These are phyloP conservation scores for Mastomys coucha DNA, from an alignment of 2,113 vertebrate species.

Conservation along the genomic window DNA sequence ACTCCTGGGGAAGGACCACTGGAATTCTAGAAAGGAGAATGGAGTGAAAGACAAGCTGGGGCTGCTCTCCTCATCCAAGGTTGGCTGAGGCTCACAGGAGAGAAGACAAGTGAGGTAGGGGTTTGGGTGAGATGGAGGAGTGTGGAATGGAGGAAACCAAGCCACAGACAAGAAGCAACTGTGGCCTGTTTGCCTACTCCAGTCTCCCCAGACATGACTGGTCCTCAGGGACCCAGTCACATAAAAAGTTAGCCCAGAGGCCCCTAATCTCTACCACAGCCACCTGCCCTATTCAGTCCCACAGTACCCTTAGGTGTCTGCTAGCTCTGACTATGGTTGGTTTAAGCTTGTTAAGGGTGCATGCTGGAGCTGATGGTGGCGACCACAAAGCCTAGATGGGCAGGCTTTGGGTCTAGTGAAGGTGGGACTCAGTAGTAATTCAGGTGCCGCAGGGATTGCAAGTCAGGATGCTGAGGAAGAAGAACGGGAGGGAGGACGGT, in stretches of 20 bases:
- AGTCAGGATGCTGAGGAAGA: not conserved
- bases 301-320: not conserved
- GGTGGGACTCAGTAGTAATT: not conserved
- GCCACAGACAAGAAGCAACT: not conserved
- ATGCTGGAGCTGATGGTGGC: not conserved
- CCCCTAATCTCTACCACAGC: not conserved
- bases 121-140: not conserved
- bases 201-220: not conserved
- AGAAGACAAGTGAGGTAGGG: not conserved
- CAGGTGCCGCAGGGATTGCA: not conserved
- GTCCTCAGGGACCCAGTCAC: not conserved
- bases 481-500: not conserved
- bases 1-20: not conserved
- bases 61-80: not conserved
- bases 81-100: not conserved
- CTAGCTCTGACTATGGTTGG: not conserved
- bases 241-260: not conserved
- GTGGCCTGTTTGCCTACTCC: not conserved
- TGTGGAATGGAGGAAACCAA: not conserved
- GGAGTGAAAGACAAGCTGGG: not conserved
- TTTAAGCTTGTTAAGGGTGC: not conserved
- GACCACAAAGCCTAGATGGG: slow-evolving; percentile 26
- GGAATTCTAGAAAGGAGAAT: not conserved
- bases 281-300: not conserved
- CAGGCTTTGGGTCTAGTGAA: not conserved